phyloP scores from a whole-genome alignment of 2,888 invertebrate genomes.

The Hirtodrosophila alboralis region DNA sequence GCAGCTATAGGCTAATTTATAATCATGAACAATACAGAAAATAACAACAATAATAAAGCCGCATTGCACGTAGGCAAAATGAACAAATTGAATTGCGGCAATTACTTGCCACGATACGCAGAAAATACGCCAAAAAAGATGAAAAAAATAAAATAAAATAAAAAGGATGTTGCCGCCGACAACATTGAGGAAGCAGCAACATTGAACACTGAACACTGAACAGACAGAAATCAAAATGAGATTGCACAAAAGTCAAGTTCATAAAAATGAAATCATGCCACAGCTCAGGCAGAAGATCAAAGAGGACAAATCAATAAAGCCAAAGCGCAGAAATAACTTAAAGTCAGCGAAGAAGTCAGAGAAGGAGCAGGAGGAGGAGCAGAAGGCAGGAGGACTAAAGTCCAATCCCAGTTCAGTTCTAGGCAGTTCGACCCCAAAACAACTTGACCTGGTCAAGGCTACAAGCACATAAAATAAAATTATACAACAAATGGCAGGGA shows the following conservation, averaged over 20 bases:
- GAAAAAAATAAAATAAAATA: slow-evolving; percentile 3
- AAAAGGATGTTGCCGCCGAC: slow-evolving; percentile 5
- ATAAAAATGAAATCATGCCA: slow-evolving; percentile 80
- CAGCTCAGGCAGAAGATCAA: slow-evolving; percentile 78
- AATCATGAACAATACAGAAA: slow-evolving; percentile 8
- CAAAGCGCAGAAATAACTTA: slow-evolving; percentile 68
- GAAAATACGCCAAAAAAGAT: slow-evolving; percentile 51
- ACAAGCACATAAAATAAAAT: slow-evolving; percentile 77
- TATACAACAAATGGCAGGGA: slow-evolving; percentile 65
- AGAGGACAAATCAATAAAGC: slow-evolving; percentile 81
- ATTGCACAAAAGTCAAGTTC: slow-evolving; percentile 73
- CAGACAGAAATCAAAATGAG: slow-evolving; percentile 45
- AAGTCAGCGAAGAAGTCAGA: slow-evolving; percentile 62
- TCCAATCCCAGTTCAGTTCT: slow-evolving; percentile 16
- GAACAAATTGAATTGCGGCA: slow-evolving; percentile 78
- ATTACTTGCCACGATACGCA: slow-evolving; percentile 78
- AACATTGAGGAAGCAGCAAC: too few species aligned
- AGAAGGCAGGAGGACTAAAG: neutral
- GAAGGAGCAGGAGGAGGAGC: too few species aligned
- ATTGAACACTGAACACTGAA: too few species aligned
- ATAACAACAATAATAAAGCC: slow-evolving; percentile 55
- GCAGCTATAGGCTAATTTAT: slow-evolving; percentile 44
- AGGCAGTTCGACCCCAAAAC: slow-evolving; percentile 69
- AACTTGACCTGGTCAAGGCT: slow-evolving; percentile 82
- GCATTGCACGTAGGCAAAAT: slow-evolving; percentile 70